Base-by-base conservation (phyloP, 1,140 invertebrate genomes). In the Oryzaephilus surinamensis region DNA sequence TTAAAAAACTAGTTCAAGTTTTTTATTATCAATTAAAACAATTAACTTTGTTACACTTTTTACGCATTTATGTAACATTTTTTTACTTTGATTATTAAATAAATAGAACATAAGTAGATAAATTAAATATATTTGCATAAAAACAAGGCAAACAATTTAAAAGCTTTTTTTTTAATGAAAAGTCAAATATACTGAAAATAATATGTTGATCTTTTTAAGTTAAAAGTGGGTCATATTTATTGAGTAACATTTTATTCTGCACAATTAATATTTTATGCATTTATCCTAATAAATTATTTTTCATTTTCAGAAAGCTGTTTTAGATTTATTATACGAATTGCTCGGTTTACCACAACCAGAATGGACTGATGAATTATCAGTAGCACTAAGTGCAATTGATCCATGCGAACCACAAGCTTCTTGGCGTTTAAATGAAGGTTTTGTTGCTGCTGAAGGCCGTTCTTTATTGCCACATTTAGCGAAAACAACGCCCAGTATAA, bases 351-450 rank as follows among this genome's bases (percentile, higher is more conserved):
- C 79, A 15, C 72, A 89, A 53, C 89, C 90, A 0, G 78, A 82
- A 44, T 95, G 88, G 87, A 91, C 88, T 2, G 88, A 92, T 52
- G 87, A 95, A 58, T 84, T 93, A 45, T 76, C 78, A 15, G 79
- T 85, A 17, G 91, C 92, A 2, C 60, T 97, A 32, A 74, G 80
- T 42, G 86, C 87, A 23, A 78, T 91, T 23, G 85, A 93, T 72
- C 85, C 86, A 1, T 82, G 84, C 16, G 75, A 79, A 55, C 75
- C 74, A 4, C 73, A 83, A 55, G 82, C 91, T 30, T 71, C 76
- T 0, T 97, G 91, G 89, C 75, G 84, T 45, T 64, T 97, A 1
- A 80, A 77, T 43, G 89, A 95, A 61, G 92, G 90, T 8, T 97
- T 97, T 63, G 80, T 97, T 0, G 86, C 84, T 4, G 79, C 82